These are phyloP conservation scores for Babylonia areolata DNA, from an alignment of 1,140 invertebrate species.

Conservation along the genomic window DNA sequence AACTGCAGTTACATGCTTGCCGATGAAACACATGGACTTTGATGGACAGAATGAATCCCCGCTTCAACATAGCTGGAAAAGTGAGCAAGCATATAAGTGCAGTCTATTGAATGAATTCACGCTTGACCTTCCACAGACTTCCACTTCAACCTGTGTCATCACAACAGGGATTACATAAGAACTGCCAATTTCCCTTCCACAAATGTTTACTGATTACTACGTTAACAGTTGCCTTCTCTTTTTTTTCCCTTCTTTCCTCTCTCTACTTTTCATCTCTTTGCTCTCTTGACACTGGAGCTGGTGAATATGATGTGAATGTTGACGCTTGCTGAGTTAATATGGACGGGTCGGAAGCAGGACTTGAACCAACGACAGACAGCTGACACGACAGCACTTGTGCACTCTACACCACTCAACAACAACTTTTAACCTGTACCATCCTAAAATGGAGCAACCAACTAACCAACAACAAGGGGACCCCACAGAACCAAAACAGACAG, in stretches of 20 bases:
- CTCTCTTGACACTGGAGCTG: neutral
- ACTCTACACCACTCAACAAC: conserved; percentile 27
- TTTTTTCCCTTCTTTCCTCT: neutral
- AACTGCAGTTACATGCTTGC: neutral
- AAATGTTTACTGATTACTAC: too few species aligned
- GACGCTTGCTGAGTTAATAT: neutral
- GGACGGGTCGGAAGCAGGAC: conserved; percentile 38
- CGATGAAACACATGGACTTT: neutral
- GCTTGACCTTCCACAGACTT: too few species aligned
- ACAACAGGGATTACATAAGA: too few species aligned
- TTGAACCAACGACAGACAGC: conserved; percentile 31
- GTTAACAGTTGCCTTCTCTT: neutral
- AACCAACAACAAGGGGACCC: conserved; percentile 35
- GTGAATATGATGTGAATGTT: neutral
- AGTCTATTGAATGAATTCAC: neutral
- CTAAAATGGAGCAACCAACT: conserved; percentile 27
- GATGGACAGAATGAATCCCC: neutral
- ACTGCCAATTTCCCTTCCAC: too few species aligned
- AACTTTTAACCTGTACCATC: conserved; percentile 29
- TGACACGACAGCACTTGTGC: conserved; percentile 15
- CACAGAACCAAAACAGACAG: conserved; percentile 28
- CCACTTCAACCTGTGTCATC: too few species aligned
- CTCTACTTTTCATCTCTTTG: neutral
- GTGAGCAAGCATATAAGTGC: neutral
- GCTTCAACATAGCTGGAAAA: neutral